phyloP scores from a whole-genome alignment of 1,140 invertebrate genomes.

The Lutraria rhynchaena region DNA sequence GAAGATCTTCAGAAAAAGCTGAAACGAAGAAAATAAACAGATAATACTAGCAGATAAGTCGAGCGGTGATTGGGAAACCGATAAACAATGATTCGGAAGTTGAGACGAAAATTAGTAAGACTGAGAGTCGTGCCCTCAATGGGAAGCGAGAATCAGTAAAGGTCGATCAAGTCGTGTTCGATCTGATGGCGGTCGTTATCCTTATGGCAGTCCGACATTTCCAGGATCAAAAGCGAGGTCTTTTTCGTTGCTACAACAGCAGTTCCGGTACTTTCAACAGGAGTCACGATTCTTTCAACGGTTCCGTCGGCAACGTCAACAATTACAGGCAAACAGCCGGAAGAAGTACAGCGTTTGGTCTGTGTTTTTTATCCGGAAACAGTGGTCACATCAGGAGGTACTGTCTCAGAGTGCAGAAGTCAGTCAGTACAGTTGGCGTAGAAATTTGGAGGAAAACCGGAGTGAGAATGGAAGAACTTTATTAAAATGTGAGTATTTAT shows the following conservation, averaged over 20 bases:
- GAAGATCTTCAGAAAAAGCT: not conserved
- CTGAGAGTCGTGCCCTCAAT: constrained; percentile 35
- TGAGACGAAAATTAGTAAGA: constrained; percentile 15
- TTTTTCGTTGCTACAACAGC: not conserved
- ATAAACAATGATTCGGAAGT: constrained; percentile 24
- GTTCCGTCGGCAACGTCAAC: not conserved
- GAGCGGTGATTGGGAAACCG: constrained; percentile 21
- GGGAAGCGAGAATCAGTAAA: constrained; percentile 2
- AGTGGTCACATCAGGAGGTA: constrained; percentile 10
- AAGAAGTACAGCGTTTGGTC: not conserved
- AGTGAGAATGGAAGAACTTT: not conserved
- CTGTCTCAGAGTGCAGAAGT: not conserved
- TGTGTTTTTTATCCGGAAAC: not conserved
- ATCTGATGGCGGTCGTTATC: not conserved
- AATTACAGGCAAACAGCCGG: not conserved
- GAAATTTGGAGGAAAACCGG: not conserved
- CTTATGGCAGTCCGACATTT: not conserved
- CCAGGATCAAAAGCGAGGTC: not conserved
- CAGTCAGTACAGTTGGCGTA: not conserved
- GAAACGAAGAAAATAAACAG: constrained; percentile 2
- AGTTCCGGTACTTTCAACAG: not conserved
- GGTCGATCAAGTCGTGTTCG: not conserved
- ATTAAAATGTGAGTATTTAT: constrained; percentile 36
- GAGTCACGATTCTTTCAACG: too few species aligned
- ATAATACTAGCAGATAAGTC: constrained; percentile 14